Evolutionary conservation across 2,888 invertebrate species (phyloP).

Genomic region (Rhagonycha fulva): DNA sequence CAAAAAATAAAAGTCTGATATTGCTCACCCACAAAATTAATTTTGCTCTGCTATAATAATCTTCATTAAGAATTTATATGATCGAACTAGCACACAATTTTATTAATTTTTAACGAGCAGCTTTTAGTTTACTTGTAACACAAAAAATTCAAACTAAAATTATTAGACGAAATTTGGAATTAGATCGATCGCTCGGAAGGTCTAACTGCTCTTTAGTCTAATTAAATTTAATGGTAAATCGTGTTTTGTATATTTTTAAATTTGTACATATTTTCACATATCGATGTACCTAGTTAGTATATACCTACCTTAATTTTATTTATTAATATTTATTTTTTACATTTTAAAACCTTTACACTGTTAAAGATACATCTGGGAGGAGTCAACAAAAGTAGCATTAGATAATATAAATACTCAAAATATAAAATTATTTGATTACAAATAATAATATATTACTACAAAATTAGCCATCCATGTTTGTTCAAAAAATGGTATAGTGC

Average conservation of each 20-base stretch:
- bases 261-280: slow-evolving; percentile 37
- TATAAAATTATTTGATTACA: slow-evolving; percentile 18
- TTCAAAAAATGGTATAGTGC: slow-evolving; percentile 26
- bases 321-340: slow-evolving; percentile 17
- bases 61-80: not conserved
- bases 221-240: not conserved
- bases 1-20: not conserved
- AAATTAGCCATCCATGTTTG: slow-evolving; percentile 27
- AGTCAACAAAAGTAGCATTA: not conserved
- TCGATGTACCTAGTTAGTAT: slow-evolving; percentile 27
- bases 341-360: slow-evolving; percentile 12
- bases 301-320: not conserved
- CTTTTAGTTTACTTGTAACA: not conserved
- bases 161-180: not conserved
- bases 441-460: slow-evolving; percentile 19
- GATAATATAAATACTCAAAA: slow-evolving; percentile 12
- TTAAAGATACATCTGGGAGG: not conserved
- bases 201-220: not conserved
- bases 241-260: slow-evolving; percentile 16
- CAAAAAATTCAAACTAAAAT: not conserved
- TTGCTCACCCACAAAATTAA: not conserved
- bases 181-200: not conserved
- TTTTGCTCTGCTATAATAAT: not conserved
- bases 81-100: not conserved
- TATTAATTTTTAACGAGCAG: not conserved